Base-by-base conservation (phyloP, 2,888 invertebrate species). In the Hydrotaea diabolus region DNA sequence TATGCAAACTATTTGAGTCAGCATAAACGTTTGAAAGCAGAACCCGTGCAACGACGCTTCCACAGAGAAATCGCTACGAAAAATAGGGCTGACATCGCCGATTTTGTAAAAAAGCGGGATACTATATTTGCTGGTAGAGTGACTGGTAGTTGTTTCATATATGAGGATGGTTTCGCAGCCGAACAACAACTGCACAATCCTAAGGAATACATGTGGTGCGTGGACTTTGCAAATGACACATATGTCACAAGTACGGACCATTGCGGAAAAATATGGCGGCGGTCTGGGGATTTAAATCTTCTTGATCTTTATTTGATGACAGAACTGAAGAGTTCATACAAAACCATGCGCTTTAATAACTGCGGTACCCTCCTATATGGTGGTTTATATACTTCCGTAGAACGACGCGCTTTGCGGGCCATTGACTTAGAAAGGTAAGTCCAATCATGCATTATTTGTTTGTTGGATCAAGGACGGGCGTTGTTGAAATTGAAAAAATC, bases 1-100 rank as follows among this genome's bases (percentile, higher is more conserved):
- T 92, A 93, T 86, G 93, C 93, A 4, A 87, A 88, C 23, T 91
- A 90, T 78, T 83, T 92, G 26, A 89, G 91, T 3, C 88, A 90
- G 62, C 89, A 92, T 76, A 87, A 86, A 15, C 89, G 92, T 0
- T 23, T 91, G 87, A 86, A 43, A 43, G 71, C 90, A 91, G 89
- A 91, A 82, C 86, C 91, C 43, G 77, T 93, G 85, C 89, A 90
- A 86, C 88, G 91, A 86, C 88, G 90, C 55, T 88, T 88, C 82
- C 82, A 88, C 15, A 86, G 87, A 78, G 89, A 90, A 83, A 90
- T 91, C 76, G 64, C 36, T 39, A 85, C 77, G 11, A 78, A 86
- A 39, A 87, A 88, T 8, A 86, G 88, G 31, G 87, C 90, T 0
- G 91, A 92, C 72, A 90, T 92, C 49, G 87, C 89, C 0, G 88